phyloP scores from a whole-genome alignment of 1,140 invertebrate species.

The Paralvinella palmiformis region DNA sequence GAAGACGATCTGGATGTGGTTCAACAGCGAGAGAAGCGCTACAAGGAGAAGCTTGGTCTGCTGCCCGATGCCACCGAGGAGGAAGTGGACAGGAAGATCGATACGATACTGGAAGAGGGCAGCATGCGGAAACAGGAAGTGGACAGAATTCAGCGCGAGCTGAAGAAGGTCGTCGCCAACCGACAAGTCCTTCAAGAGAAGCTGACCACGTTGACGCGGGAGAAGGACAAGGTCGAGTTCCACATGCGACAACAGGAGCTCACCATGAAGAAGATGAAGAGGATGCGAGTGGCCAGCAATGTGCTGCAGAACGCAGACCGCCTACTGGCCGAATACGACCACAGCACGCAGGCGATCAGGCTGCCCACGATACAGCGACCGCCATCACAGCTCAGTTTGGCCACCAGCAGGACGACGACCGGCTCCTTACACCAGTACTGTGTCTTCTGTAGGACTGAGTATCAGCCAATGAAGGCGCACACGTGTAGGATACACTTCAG shows the following conservation, averaged over 20 bases:
- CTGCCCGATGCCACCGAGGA: not conserved
- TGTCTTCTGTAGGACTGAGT: conserved; percentile 9
- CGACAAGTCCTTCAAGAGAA: not conserved
- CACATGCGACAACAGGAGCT: conserved; percentile 16
- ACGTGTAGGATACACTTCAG: conserved; percentile 7
- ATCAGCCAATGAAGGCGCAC: not conserved
- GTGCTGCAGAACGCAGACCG: not conserved
- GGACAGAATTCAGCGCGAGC: conserved; percentile 1
- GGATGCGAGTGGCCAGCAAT: not conserved
- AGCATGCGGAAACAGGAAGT: not conserved
- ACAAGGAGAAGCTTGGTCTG: conserved; percentile 9
- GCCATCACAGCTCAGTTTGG: not conserved
- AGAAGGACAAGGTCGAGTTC: conserved; percentile 13
- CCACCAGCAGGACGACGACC: not conserved
- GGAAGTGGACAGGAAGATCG: not conserved
- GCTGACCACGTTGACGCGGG: not conserved
- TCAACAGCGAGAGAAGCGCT: conserved; percentile 1
- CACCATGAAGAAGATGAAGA: conserved; percentile 13
- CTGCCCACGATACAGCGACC: conserved; percentile 3
- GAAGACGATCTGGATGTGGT: conserved; percentile 6
- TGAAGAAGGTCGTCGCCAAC: not conserved
- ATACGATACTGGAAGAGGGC: conserved; percentile 4
- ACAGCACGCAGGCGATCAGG: not conserved
- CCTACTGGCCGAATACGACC: not conserved
- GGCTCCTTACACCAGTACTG: not conserved